Percentiles rank a stretch among this genome's conserved stretches.
These are phyloP conservation scores for Chloroceryle aenea DNA, from an alignment of 2,113 vertebrate species.

Conservation along the genomic window DNA sequence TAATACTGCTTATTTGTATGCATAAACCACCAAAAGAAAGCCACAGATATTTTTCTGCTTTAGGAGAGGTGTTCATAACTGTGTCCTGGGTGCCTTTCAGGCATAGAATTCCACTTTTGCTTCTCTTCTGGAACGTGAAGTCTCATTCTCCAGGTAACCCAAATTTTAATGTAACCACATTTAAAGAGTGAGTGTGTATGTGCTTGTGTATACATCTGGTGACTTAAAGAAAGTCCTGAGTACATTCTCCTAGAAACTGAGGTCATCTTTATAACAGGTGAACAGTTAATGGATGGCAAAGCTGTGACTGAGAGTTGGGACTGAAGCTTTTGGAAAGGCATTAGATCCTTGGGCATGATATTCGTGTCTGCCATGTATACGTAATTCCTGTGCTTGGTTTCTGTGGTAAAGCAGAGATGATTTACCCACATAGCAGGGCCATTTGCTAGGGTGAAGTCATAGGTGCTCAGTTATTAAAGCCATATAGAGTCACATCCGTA, in stretches of 20 bases:
- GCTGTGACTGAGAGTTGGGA: neutral
- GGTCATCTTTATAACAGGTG: neutral
- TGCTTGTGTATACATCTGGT: neutral
- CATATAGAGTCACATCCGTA: neutral
- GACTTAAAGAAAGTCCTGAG: neutral
- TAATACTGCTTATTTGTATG: neutral
- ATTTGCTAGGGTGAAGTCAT: neutral
- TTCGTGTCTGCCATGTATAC: neutral
- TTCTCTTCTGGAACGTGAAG: neutral
- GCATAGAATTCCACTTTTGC: neutral
- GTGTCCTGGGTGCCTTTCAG: neutral
- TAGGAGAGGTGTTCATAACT: neutral
- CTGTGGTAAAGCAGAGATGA: neutral
- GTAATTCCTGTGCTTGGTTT: neutral
- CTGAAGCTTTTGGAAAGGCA: neutral
- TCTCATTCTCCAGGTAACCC: neutral
- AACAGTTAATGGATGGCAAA: neutral
- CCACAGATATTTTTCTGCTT: neutral
- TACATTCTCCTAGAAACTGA: neutral
- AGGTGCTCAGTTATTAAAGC: neutral
- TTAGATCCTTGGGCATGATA: neutral
- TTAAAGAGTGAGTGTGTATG: neutral
- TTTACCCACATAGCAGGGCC: neutral
- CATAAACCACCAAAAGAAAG: neutral
- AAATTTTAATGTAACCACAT: neutral